Evolutionary conservation across 1,140 invertebrate genomes (phyloP).

Genomic region (Ruditapes philippinarum): DNA sequence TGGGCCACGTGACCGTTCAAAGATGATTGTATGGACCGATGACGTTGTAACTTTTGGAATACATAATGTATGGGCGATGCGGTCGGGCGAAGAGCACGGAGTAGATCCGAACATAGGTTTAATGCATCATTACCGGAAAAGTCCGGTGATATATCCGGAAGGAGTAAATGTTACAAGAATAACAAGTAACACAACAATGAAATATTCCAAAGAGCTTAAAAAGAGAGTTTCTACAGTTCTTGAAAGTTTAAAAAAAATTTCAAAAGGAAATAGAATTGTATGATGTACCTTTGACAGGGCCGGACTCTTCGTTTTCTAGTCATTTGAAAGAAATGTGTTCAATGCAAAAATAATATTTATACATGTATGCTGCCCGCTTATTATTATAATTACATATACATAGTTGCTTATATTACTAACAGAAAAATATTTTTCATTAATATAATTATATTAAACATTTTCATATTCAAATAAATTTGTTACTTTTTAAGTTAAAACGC

Average conservation of each 20-base stretch:
- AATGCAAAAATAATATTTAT: too few relatives aligned
- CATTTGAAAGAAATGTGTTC: too few relatives aligned
- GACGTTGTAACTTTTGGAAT: conserved; percentile 36
- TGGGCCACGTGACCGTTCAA: background rate
- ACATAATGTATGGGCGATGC: conserved; percentile 42
- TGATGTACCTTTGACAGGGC: too few relatives aligned
- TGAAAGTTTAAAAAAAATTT: background rate
- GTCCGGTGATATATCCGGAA: background rate
- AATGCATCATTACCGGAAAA: conserved; percentile 47
- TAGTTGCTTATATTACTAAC: too few relatives aligned
- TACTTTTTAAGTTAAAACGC: too few relatives aligned
- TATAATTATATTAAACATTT: too few relatives aligned
- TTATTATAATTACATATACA: too few relatives aligned
- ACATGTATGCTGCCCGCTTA: too few relatives aligned
- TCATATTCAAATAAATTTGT: too few relatives aligned
- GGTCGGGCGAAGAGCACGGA: background rate
- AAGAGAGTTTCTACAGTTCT: background rate
- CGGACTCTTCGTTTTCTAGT: too few relatives aligned
- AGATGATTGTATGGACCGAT: conserved; percentile 11
- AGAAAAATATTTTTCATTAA: too few relatives aligned
- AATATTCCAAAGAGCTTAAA: conserved; percentile 10
- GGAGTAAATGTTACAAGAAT: background rate
- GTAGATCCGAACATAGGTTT: conserved; percentile 1
- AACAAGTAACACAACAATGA: background rate
- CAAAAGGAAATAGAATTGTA: too few relatives aligned